These are phyloP conservation scores for Melanocharis versteri DNA, from an alignment of 2,113 vertebrate genomes.

Conservation along the genomic window DNA sequence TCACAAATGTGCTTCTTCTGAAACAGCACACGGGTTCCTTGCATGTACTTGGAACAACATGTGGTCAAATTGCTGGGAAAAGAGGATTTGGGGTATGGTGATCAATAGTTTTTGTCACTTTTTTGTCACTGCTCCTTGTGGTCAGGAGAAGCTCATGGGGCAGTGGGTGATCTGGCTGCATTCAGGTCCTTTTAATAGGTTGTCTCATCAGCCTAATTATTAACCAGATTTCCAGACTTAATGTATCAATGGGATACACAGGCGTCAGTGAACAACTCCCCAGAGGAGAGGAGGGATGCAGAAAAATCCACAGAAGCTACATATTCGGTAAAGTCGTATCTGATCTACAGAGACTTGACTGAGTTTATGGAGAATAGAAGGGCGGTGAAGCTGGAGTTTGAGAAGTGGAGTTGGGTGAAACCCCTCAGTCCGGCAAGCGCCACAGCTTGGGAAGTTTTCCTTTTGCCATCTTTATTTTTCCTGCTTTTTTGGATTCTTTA, in stretches of 20 bases:
- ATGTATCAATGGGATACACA: background rate
- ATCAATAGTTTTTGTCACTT: background rate
- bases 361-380: background rate
- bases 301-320: background rate
- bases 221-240: background rate
- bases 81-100: background rate
- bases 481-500: background rate
- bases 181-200: background rate
- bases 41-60: background rate
- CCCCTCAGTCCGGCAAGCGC: background rate
- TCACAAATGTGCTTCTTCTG: background rate
- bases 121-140: background rate
- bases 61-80: background rate
- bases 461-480: background rate
- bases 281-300: background rate
- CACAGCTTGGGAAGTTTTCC: background rate
- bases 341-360: background rate
- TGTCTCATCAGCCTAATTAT: background rate
- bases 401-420: background rate
- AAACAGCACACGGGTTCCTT: background rate
- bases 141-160: background rate
- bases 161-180: background rate
- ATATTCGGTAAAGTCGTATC: background rate
- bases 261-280: background rate
- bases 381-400: background rate